phyloP scores from a whole-genome alignment of 2,113 vertebrate genomes.

The Rhinolophus sinicus region DNA sequence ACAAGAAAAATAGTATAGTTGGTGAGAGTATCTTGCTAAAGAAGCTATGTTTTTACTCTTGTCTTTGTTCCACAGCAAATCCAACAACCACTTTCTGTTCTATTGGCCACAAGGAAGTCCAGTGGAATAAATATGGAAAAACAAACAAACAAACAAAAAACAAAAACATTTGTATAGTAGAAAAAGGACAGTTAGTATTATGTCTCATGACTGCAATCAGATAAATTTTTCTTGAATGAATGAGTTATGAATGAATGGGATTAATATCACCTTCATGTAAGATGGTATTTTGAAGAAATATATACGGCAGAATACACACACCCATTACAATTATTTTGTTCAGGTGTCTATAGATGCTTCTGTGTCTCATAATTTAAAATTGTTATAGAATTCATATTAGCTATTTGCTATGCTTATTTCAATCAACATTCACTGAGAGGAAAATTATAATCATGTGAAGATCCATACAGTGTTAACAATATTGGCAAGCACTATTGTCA shows the following conservation, averaged over 20 bases:
- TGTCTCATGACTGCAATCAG: background rate
- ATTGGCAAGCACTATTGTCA: background rate
- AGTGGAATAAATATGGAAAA: background rate
- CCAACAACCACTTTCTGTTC: background rate
- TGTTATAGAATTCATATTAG: background rate
- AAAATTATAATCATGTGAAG: background rate
- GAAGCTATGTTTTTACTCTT: background rate
- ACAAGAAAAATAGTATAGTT: background rate
- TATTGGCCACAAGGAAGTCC: background rate
- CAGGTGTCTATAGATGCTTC: background rate
- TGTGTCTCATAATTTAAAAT: background rate
- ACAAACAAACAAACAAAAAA: background rate
- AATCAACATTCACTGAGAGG: background rate
- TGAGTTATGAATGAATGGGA: background rate
- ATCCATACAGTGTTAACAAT: background rate
- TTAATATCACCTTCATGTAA: background rate
- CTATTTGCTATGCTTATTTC: background rate
- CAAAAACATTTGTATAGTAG: background rate
- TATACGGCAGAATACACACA: background rate
- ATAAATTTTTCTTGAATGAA: background rate
- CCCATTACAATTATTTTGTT: background rate
- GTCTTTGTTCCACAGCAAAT: background rate
- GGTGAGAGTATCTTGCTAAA: background rate
- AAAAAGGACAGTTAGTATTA: background rate
- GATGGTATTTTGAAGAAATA: background rate